These are phyloP conservation scores for Ciconia nigra DNA, from an alignment of 2,797 vertebrate genomes.

Conservation along the genomic window DNA sequence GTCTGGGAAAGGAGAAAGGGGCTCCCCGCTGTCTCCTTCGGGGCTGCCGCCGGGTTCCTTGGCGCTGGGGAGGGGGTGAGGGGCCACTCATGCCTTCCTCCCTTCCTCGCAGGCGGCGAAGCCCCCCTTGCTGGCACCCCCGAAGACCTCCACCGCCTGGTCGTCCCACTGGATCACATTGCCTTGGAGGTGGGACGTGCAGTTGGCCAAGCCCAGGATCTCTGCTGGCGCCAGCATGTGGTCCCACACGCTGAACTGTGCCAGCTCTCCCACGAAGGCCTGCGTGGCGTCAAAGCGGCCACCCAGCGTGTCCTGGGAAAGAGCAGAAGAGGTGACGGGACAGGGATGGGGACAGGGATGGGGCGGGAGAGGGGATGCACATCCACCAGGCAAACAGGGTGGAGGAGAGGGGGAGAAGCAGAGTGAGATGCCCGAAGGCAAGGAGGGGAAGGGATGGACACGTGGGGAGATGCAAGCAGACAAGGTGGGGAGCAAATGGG, in stretches of 20 bases:
- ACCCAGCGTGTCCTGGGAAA: constrained; percentile 85
- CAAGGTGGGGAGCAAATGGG: neutral
- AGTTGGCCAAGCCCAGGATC: constrained; percentile 87
- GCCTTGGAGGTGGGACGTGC: constrained; percentile 82
- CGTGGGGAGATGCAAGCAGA: neutral
- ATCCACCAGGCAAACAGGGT: neutral
- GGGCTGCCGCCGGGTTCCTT: neutral
- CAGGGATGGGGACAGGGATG: neutral
- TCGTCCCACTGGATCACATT: constrained; percentile 94
- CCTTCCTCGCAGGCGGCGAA: constrained; percentile 85
- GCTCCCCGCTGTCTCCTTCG: neutral
- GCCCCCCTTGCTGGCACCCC: constrained; percentile 86
- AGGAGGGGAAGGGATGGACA: neutral
- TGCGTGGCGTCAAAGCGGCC: constrained; percentile 96
- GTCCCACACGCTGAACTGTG: constrained; percentile 95
- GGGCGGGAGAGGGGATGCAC: neutral
- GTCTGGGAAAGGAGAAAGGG: constrained; percentile 15
- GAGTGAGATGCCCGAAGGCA: neutral
- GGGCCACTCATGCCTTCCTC: constrained; percentile 67
- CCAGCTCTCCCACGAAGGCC: constrained; percentile 92
- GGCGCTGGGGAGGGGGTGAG: neutral
- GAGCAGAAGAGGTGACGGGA: neutral
- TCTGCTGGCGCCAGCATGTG: constrained; percentile 85
- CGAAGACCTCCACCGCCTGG: constrained; percentile 89
- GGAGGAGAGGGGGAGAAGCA: neutral